A percentile compares a stretch with the other conserved stretches of the same genome.
Evolutionary conservation across 2,797 vertebrate species (phyloP).

Genomic region (Takifugu ocellatus): DNA sequence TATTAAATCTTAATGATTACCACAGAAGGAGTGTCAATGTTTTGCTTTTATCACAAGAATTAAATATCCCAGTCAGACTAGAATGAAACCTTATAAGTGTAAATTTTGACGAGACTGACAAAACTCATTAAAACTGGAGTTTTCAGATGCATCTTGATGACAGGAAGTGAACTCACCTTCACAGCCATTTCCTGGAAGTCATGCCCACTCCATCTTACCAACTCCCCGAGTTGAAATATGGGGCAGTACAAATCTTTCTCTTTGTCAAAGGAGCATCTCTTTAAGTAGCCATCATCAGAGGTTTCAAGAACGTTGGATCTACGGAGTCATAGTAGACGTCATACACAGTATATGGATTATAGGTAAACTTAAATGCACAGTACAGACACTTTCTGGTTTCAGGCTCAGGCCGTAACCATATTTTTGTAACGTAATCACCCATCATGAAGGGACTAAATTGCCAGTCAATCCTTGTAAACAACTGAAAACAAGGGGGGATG

Average conservation of each 20-base stretch:
- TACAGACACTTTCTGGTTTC: background rate
- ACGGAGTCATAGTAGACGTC: background rate
- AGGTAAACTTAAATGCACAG: no score
- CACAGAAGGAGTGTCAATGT: background rate
- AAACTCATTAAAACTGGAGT: background rate
- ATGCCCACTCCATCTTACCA: conserved; percentile 79
- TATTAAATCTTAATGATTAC: background rate
- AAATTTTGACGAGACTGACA: no score
- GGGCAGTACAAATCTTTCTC: conserved; percentile 85
- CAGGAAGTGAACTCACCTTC: conserved; percentile 59
- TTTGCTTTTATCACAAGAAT: background rate
- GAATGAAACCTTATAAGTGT: no score
- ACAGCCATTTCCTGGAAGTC: conserved; percentile 85
- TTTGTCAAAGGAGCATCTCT: conserved; percentile 80
- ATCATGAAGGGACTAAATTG: conserved; percentile 13
- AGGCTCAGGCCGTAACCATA: conserved; percentile 3
- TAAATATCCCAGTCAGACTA: no score
- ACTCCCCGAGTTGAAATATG: conserved; percentile 85
- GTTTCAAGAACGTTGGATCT: conserved; percentile 86
- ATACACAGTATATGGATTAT: background rate
- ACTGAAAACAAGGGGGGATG: conserved; percentile 16
- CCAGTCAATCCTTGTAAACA: conserved; percentile 9
- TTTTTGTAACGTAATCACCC: background rate
- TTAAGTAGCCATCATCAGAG: conserved; percentile 78
- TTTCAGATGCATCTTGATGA: background rate